Percentiles rank a stretch among this genome's conserved stretches.
Conservation (phyloP, 2,888 invertebrate species). For the Lasioglossum marginatum region DNA sequence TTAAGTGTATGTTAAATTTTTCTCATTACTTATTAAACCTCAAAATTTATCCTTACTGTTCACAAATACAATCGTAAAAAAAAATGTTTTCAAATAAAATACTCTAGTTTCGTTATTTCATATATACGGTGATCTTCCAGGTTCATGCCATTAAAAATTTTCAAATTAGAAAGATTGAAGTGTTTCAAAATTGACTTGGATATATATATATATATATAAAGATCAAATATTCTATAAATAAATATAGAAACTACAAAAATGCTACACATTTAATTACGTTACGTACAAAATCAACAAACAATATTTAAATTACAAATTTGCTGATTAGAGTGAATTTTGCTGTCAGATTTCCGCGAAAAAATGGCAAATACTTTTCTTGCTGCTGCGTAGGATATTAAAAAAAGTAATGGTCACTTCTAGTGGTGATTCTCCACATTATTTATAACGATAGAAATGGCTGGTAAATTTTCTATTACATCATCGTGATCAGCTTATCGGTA, state of each 20-base stretch:
- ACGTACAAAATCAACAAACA: neutral
- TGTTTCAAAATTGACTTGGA: too few relatives aligned
- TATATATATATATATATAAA: too few relatives aligned
- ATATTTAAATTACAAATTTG: neutral
- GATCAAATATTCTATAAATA: neutral
- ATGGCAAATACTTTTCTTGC: neutral
- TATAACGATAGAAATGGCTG: neutral
- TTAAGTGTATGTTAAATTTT: neutral
- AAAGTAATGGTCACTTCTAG: constrained; percentile 1
- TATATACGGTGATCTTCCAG: neutral
- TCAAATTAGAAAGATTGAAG: neutral
- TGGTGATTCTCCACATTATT: neutral
- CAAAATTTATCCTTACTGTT: neutral
- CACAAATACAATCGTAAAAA: neutral
- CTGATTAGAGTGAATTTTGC: neutral
- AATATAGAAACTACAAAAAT: neutral
- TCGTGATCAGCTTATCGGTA: neutral
- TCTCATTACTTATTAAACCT: too few relatives aligned
- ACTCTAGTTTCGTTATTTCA: neutral
- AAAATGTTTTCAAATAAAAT: neutral
- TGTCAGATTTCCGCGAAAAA: neutral
- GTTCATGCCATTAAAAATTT: neutral
- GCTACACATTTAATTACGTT: neutral
- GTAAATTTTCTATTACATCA: neutral
- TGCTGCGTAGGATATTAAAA: neutral